These are phyloP conservation scores for Drosophila eohydei DNA, from an alignment of 2,888 invertebrate genomes.

Conservation along the genomic window DNA sequence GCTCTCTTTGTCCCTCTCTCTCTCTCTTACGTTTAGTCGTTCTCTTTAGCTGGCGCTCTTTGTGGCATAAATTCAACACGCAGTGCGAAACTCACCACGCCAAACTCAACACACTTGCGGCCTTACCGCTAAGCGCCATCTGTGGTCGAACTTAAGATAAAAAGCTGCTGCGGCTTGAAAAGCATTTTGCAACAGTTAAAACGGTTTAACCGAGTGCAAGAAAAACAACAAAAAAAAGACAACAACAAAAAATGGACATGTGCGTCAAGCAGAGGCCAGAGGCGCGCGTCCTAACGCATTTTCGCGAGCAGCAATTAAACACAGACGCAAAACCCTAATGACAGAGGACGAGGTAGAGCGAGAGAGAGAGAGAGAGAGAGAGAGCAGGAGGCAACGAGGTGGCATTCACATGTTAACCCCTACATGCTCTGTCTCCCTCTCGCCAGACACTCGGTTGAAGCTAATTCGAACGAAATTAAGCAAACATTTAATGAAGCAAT, in stretches of 20 bases:
- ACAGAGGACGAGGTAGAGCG: constrained; percentile 9
- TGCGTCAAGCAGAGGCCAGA: neutral
- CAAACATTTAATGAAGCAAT: constrained; percentile 80
- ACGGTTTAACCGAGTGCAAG: constrained; percentile 7
- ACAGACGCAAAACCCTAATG: constrained; percentile 57
- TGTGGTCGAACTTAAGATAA: constrained; percentile 13
- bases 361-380: neutral
- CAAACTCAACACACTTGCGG: constrained; percentile 24
- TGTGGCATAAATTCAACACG: constrained; percentile 7
- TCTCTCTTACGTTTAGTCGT: neutral
- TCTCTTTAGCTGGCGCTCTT: constrained; percentile 22
- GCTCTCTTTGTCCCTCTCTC: neutral
- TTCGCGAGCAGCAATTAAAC: constrained; percentile 52
- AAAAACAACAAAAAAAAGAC: neutral
- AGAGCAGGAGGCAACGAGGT: neutral
- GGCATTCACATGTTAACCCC: constrained; percentile 18
- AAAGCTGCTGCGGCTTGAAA: constrained; percentile 16
- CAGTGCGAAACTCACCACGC: constrained; percentile 11
- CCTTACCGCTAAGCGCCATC: constrained; percentile 30
- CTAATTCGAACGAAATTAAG: constrained; percentile 79
- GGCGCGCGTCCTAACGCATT: constrained; percentile 17
- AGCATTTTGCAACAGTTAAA: constrained; percentile 27
- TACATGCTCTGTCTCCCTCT: neutral
- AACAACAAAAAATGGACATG: neutral
- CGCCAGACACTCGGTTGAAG: constrained; percentile 42